Evolutionary conservation across 2,113 vertebrate species (phyloP), one percentile per base, ranked within the genome.

Genomic region (Dasyurus viverrinus): DNA sequence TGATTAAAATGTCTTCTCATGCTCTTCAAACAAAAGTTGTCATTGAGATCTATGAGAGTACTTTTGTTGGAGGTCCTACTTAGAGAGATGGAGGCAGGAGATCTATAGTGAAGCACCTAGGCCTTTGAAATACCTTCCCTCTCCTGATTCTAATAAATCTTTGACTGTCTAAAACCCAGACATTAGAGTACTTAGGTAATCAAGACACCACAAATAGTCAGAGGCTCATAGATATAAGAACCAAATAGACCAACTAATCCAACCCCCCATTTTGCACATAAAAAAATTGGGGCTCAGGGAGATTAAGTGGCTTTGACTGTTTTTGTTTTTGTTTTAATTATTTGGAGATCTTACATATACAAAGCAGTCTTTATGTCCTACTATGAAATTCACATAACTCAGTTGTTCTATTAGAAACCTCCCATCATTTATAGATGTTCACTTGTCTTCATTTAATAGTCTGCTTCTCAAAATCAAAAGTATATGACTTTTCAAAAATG

Each of bases 1-100:
- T 97, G 97, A 98, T 98, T 98, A 97, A 97, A 98, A 97, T 98
- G 94, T 97, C 97, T 98, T 96, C 96, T 97, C 89, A 93, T 97
- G 96, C 96, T 98, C 97, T 98, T 97, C 97, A 98, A 94, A 93
- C 97, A 98, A 98, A 97, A 98, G 97, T 96, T 97, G 95, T 98
- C 98, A 97, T 92, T 97, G 98, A 98, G 95, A 95, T 93, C 96
- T 93, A 96, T 54, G 91, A 91, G 95, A 97, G 96, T 97, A 93
- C 93, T 96, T 97, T 98, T 95, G 92, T 96, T 84, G 92, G 95
- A 95, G 97, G 97, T 96, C 95, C 94, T 95, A 54, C 93, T 54
- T 93, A 16, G 8, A 92, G 97, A 93, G 93, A 93, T 93, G 95
- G 97, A 97, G 92, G 97, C 93, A 97, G 98, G 97, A 96, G 95